Evolutionary conservation across 2,113 vertebrate species (phyloP).

Genomic region (Percina caprodes): DNA sequence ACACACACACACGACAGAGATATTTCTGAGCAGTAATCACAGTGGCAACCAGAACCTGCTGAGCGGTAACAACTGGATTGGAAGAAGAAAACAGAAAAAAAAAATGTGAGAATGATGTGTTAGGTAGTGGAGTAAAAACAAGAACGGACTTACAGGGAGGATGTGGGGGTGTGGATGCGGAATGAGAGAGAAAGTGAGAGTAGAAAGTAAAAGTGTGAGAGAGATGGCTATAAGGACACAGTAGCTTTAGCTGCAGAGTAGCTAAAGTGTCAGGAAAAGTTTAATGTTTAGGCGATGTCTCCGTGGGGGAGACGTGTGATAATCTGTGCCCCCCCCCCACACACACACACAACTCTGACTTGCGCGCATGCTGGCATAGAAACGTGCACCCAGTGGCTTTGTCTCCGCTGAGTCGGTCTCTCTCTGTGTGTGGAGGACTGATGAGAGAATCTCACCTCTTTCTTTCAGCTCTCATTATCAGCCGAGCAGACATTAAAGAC

Average conservation of each 20-base stretch:
- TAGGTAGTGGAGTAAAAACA: constrained; percentile 10
- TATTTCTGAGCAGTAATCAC: constrained; percentile 39
- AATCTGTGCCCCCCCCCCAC: constrained; percentile 13
- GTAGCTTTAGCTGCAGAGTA: constrained; percentile 49
- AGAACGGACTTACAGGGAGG: not conserved
- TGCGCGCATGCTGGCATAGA: constrained; percentile 12
- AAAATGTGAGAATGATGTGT: constrained; percentile 19
- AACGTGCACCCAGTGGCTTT: constrained; percentile 60
- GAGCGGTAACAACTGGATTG: constrained; percentile 48
- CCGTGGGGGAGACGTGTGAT: constrained; percentile 44
- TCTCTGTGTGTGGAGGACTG: constrained; percentile 57
- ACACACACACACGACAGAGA: constrained; percentile 13
- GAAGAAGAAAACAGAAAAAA: constrained; percentile 22
- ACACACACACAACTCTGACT: constrained; percentile 6
- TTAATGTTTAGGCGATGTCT: constrained; percentile 61
- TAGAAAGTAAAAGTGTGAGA: constrained; percentile 1
- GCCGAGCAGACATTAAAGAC: constrained; percentile 78
- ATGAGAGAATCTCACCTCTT: constrained; percentile 76
- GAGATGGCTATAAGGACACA: constrained; percentile 43
- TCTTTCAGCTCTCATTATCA: constrained; percentile 83
- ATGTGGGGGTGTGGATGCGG: not conserved
- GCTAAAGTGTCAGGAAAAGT: constrained; percentile 68
- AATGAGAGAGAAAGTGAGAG: not conserved
- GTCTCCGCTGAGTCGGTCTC: constrained; percentile 55
- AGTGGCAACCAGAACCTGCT: constrained; percentile 30